Percentiles rank a stretch among this genome's conserved stretches.
phyloP scores from a whole-genome alignment of 1,140 invertebrate genomes.

The Scaptodrosophila lebanonensis region DNA sequence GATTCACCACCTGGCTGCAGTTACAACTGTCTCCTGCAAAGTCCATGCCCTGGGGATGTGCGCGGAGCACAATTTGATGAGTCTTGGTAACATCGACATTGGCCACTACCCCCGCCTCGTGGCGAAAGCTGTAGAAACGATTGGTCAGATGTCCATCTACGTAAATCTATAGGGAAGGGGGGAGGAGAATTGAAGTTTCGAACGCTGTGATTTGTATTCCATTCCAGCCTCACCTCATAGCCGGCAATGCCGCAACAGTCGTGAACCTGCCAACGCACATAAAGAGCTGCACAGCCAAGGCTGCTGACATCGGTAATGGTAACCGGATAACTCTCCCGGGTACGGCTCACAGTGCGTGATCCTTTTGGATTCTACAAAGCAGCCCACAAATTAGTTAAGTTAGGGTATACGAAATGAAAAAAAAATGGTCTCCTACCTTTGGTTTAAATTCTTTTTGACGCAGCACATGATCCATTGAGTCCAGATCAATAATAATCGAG shows the following conservation, averaged over 20 bases:
- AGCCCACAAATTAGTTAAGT: neutral
- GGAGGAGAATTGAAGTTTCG: neutral
- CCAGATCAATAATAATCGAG: conserved; percentile 61
- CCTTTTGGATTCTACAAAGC: neutral
- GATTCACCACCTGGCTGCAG: conserved; percentile 3
- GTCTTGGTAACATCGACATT: conserved; percentile 53
- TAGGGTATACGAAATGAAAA: neutral
- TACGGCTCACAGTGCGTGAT: conserved; percentile 9
- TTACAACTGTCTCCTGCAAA: conserved; percentile 24
- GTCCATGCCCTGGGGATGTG: conserved; percentile 43
- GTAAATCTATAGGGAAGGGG: conserved; percentile 43
- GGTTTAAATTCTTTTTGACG: conserved; percentile 39
- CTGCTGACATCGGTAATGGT: conserved; percentile 49
- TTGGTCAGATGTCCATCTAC: conserved; percentile 68
- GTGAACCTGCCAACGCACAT: conserved; percentile 54
- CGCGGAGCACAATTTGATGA: conserved; percentile 59
- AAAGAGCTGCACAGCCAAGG: conserved; percentile 55
- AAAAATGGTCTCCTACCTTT: conserved; percentile 30
- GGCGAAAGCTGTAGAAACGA: conserved; percentile 54
- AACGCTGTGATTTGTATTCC: neutral
- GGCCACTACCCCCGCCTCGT: conserved; percentile 60
- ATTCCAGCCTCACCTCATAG: conserved; percentile 45
- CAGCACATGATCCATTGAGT: conserved; percentile 66
- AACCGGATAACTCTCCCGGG: conserved; percentile 54
- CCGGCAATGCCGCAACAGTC: conserved; percentile 60